These are phyloP conservation scores for Corythornis vintsioides DNA, from an alignment of 2,113 vertebrate species.

Conservation along the genomic window DNA sequence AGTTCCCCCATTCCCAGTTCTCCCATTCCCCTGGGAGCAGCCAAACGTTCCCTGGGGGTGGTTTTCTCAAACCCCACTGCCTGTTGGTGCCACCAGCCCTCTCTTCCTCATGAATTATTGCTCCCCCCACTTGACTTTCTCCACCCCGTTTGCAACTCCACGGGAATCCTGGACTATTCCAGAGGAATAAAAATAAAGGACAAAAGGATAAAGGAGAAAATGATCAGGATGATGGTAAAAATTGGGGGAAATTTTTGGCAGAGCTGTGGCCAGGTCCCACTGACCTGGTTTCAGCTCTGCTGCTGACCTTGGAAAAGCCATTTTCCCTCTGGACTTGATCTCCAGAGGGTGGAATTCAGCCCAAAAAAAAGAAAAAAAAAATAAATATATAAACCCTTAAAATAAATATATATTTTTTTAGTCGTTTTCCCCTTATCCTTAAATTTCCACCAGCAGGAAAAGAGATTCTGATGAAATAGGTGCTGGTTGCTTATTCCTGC, in stretches of 20 bases:
- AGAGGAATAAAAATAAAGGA: too few relatives aligned
- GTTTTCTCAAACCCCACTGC: neutral
- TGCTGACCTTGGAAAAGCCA: accelerated
- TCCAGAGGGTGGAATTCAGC: neutral
- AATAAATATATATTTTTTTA: neutral
- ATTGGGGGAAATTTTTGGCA: neutral
- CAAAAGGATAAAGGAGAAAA: neutral
- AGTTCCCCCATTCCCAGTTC: too few relatives aligned
- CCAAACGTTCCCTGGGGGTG: neutral
- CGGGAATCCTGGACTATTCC: too few relatives aligned
- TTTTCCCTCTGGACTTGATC: neutral
- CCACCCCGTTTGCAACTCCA: neutral
- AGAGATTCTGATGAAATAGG: accelerated
- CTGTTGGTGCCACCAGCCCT: neutral
- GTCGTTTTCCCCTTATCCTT: neutral
- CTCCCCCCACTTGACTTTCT: neutral
- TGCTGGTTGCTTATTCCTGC: neutral
- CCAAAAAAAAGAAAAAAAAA: too few relatives aligned
- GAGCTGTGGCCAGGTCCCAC: accelerated
- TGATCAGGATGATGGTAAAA: accelerated
- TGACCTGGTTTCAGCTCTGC: neutral
- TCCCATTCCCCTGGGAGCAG: neutral
- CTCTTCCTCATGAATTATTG: neutral
- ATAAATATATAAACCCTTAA: neutral
- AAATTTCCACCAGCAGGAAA: neutral